These are phyloP conservation scores for Falco columbarius DNA, from an alignment of 2,797 vertebrate genomes.

Conservation along the genomic window DNA sequence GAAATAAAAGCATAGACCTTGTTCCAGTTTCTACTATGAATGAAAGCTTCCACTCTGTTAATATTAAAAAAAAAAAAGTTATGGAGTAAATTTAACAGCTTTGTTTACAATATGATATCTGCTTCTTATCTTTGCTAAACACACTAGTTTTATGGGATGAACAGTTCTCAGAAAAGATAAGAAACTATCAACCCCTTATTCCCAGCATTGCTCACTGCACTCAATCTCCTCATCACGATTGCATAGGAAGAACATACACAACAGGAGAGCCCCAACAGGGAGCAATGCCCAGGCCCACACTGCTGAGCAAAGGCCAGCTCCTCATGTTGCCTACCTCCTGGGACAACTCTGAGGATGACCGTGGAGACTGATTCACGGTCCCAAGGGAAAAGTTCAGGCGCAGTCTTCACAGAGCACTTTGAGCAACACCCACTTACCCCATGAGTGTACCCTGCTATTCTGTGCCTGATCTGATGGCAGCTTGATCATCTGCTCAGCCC, in stretches of 20 bases:
- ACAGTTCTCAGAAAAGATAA: background rate
- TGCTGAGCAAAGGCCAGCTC: background rate
- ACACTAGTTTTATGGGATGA: background rate
- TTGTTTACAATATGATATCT: background rate
- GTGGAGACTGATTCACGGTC: background rate
- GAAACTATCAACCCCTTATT: background rate
- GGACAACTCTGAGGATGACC: background rate
- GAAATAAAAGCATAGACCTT: background rate
- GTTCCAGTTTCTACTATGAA: background rate
- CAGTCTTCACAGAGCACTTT: accelerated
- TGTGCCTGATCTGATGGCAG: background rate
- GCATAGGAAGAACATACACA: background rate
- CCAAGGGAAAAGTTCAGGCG: background rate
- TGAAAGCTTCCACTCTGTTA: background rate
- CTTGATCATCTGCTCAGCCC: background rate
- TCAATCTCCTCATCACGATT: accelerated
- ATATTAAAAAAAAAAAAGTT: background rate
- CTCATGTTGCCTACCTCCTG: background rate
- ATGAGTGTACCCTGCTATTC: background rate
- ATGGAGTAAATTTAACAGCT: background rate
- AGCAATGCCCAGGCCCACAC: accelerated
- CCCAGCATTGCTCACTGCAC: background rate
- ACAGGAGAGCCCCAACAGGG: background rate
- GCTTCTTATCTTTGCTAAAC: conserved; percentile 14
- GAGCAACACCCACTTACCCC: background rate